Conservation (phyloP, 2,888 invertebrate genomes). For the Sthenelais limicola region DNA sequence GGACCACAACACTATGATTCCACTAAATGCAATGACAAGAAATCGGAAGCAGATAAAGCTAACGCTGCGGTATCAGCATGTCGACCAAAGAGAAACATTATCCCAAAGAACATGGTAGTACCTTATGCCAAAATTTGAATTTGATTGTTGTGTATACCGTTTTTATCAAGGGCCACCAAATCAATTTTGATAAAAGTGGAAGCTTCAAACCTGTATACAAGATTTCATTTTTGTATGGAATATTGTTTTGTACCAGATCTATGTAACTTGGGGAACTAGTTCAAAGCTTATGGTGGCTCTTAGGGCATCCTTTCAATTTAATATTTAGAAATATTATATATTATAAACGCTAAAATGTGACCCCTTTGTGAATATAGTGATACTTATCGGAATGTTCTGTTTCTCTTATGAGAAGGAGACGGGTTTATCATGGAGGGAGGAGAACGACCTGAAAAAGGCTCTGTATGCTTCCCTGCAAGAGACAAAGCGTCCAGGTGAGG, state of each 20-base stretch:
- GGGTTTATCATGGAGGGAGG: slow-evolving; percentile 71
- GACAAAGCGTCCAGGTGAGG: slow-evolving; percentile 43
- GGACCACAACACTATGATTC: too few relatives aligned
- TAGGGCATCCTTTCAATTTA: too few relatives aligned
- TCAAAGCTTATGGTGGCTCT: too few relatives aligned
- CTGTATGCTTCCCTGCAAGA: slow-evolving; percentile 72
- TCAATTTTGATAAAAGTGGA: too few relatives aligned
- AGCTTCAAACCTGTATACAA: too few relatives aligned
- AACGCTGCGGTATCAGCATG: neutral
- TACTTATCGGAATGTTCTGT: neutral
- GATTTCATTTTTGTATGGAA: too few relatives aligned
- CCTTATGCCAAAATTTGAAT: neutral
- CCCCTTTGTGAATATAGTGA: too few relatives aligned
- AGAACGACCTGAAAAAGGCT: slow-evolving; percentile 71
- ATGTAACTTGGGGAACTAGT: too few relatives aligned
- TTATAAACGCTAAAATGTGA: too few relatives aligned
- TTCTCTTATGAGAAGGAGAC: slow-evolving; percentile 60
- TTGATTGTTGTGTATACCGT: neutral
- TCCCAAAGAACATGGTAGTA: slow-evolving; percentile 41
- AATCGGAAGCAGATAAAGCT: neutral
- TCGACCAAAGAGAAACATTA: slow-evolving; percentile 41
- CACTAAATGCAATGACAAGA: too few relatives aligned
- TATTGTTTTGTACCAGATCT: too few relatives aligned
- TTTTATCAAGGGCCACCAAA: too few relatives aligned
- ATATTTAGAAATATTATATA: neutral